These are phyloP conservation scores for Dromococcyx pavoninus DNA, from an alignment of 2,797 vertebrate genomes.

Conservation along the genomic window DNA sequence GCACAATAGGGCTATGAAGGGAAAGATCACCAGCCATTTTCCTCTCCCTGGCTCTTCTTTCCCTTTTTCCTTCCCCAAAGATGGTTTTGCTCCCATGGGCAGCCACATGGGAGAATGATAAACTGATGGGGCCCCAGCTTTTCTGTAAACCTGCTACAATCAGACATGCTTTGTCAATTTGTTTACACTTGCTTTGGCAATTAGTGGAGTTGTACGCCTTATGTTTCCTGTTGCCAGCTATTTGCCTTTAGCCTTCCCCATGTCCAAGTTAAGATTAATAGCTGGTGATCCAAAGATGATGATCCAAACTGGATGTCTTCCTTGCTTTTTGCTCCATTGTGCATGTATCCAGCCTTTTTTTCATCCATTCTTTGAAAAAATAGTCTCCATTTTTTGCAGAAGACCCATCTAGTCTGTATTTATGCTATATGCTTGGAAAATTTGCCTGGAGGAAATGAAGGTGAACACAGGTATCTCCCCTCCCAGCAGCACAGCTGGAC, in stretches of 20 bases:
- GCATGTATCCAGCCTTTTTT: not conserved
- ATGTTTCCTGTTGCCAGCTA: not conserved
- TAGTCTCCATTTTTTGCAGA: rapidly evolving
- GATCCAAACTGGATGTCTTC: not conserved
- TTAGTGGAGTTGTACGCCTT: not conserved
- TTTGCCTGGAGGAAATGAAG: not conserved
- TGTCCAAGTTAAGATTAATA: not conserved
- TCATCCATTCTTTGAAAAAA: not conserved
- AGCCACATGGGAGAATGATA: rapidly evolving
- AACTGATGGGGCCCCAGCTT: not conserved
- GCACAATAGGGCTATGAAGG: not conserved
- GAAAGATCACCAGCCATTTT: not conserved
- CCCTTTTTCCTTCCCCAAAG: not conserved
- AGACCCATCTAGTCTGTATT: not conserved
- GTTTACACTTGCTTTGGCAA: not conserved
- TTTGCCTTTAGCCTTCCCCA: not conserved
- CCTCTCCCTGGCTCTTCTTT: not conserved
- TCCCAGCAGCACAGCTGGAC: not conserved
- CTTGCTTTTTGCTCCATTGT: not conserved
- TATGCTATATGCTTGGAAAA: too few relatives aligned
- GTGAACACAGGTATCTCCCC: rapidly evolving
- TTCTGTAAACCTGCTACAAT: rapidly evolving
- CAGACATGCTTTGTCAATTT: not conserved
- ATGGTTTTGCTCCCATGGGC: not conserved
- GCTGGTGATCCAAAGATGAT: too few relatives aligned